phyloP scores from a whole-genome alignment of 2,797 vertebrate genomes.

The Cyclopterus lumpus region DNA sequence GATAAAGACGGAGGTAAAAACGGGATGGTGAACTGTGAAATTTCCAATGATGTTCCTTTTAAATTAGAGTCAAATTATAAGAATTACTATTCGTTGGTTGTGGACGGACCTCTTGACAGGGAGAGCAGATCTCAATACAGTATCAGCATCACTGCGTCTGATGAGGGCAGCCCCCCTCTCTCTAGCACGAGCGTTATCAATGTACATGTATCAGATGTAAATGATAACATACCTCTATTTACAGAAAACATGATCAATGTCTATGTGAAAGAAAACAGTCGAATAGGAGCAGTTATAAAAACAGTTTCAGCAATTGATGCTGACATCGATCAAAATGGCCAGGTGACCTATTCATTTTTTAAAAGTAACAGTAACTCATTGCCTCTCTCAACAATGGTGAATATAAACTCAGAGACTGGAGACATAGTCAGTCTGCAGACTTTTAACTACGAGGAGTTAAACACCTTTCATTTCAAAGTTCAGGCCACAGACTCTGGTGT shows the following conservation, averaged over 20 bases:
- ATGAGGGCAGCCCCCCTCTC: constrained; percentile 87
- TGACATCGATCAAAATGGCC: constrained; percentile 62
- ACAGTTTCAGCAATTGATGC: constrained; percentile 81
- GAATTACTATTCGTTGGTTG: constrained; percentile 87
- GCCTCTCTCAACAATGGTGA: neutral
- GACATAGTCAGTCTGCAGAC: neutral
- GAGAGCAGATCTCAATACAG: constrained; percentile 69
- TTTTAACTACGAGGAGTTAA: neutral
- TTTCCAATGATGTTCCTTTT: constrained; percentile 84
- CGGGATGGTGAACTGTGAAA: constrained; percentile 80
- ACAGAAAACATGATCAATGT: constrained; percentile 79
- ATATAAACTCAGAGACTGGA: neutral
- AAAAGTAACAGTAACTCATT: neutral
- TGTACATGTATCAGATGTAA: constrained; percentile 87
- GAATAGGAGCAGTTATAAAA: constrained; percentile 69
- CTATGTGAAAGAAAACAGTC: constrained; percentile 88
- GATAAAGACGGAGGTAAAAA: constrained; percentile 89
- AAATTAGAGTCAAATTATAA: constrained; percentile 61
- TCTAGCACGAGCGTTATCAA: constrained; percentile 82
- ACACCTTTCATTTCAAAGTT: neutral
- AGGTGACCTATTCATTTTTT: neutral
- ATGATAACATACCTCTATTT: constrained; percentile 88
- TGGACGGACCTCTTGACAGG: constrained; percentile 85
- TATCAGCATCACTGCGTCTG: constrained; percentile 35
- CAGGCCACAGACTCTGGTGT: constrained; percentile 3